These are phyloP conservation scores for Aphaenogaster ashmeadi DNA, from an alignment of 1,140 invertebrate genomes.

Conservation along the genomic window DNA sequence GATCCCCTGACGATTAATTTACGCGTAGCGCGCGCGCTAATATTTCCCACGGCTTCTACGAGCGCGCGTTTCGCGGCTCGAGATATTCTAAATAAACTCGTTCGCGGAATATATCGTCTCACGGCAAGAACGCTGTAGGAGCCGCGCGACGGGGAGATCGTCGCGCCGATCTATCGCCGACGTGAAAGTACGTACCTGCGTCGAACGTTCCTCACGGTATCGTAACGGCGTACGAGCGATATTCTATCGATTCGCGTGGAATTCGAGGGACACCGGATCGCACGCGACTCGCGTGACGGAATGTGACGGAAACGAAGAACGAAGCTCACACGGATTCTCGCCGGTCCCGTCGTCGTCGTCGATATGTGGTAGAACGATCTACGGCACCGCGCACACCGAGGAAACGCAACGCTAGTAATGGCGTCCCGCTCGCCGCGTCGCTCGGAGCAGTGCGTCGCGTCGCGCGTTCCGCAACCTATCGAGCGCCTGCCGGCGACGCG, in stretches of 20 bases:
- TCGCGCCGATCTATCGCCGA: not conserved
- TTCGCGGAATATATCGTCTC: not conserved
- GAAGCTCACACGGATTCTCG: not conserved
- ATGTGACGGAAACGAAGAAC: not conserved
- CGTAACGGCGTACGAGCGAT: not conserved
- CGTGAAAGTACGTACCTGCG: conserved; percentile 31
- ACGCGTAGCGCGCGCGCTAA: not conserved
- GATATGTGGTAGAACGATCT: too few species aligned
- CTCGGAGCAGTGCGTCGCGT: not conserved
- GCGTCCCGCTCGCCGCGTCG: conserved; percentile 68
- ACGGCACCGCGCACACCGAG: conserved; percentile 28
- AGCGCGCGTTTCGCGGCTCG: too few species aligned
- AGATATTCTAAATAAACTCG: not conserved
- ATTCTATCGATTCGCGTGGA: not conserved
- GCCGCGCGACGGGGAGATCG: not conserved
- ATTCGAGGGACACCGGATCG: not conserved
- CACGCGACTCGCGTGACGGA: not conserved
- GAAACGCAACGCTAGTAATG: conserved; percentile 67
- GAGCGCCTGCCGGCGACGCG: not conserved
- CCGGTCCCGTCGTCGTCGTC: not conserved
- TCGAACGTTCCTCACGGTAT: not conserved
- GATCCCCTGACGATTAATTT: conserved; percentile 8
- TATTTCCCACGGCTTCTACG: not conserved
- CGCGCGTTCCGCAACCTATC: conserved; percentile 56
- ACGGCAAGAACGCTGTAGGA: not conserved